Evolutionary conservation across 2,888 invertebrate genomes (phyloP), one percentile per base, ranked within the genome.

Genomic region (Dynastes hyllus): DNA sequence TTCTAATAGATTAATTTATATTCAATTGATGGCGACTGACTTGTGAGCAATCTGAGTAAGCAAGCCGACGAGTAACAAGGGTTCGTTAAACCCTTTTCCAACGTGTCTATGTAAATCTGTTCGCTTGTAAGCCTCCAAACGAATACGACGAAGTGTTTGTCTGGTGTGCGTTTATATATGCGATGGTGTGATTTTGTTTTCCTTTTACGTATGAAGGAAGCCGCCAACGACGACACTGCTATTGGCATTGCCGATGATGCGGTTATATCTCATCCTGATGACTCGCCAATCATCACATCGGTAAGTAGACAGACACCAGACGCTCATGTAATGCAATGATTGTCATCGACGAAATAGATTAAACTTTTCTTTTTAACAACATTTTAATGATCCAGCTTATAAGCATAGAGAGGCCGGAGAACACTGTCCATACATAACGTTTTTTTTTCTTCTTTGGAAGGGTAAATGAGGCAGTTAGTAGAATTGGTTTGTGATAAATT

Each of bases 71-170:
- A 70, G 27, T 51, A 53, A 53, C 73, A 40, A 73, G 73, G 73
- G 73, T 73, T 73, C 73, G 58, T 73, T 73, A 73, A 73, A 73
- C 73, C 73, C 73, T 58, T 73, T 73, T 40, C 71, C 55, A 71
- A 40, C 29, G 16, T 53, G 70, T 58, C 73, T 58, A 73, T 73
- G 73, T 73, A 58, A 73, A 73, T 71, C 71, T 22, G 55, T 40
- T 53, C 32, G 69, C 27, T 70, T 29, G 51, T 58, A 32, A 22
- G 73, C 27, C 9, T 45, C 45, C 50, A 50, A 29, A 32, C 13
- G 29, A 22, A 32, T n/a, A 65, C 22, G 53, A n/a, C 16, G 22
- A 16, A 58, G 2, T 58, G 55, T 58, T 16, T 58, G 29, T 32
- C 27, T 29, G 11, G 5, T 37, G 6, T 37, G 5, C 32, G 32